Evolutionary conservation across 2,797 vertebrate genomes (phyloP).

Genomic region (Cyclopterus lumpus): DNA sequence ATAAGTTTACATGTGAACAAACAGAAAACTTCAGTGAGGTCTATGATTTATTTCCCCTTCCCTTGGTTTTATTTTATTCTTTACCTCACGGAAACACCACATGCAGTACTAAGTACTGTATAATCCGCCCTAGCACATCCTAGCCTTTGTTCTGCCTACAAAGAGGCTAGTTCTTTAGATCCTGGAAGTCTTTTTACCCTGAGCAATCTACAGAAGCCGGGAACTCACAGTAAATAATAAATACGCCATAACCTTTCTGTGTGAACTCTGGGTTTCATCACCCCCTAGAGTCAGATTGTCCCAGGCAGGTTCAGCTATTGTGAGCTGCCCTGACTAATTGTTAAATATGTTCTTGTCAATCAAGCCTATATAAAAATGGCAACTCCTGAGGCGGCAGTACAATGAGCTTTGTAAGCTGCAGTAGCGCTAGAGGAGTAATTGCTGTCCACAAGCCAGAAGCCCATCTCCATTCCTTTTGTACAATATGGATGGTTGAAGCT

Average conservation of each 20-base stretch:
- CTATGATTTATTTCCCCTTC: constrained; percentile 45
- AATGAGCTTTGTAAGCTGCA: constrained; percentile 56
- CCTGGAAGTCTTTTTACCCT: constrained; percentile 29
- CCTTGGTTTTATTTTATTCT: constrained; percentile 29
- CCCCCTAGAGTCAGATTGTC: constrained; percentile 49
- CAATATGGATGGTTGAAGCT: constrained; percentile 59
- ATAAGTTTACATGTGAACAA: constrained; percentile 46
- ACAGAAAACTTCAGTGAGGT: constrained; percentile 35
- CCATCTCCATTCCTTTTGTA: constrained; percentile 70
- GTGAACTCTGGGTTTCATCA: constrained; percentile 65
- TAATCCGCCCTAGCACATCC: constrained; percentile 39
- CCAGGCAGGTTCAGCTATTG: constrained; percentile 53
- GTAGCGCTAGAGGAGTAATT: constrained; percentile 63
- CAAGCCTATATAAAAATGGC: constrained; percentile 70
- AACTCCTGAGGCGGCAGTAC: constrained; percentile 56
- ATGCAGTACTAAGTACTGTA: constrained; percentile 13
- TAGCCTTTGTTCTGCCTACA: constrained; percentile 25
- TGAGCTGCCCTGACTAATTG: constrained; percentile 75
- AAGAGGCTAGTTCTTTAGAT: constrained; percentile 42
- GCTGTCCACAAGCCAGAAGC: constrained; percentile 51
- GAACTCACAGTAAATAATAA: constrained; percentile 66
- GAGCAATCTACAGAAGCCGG: constrained; percentile 24
- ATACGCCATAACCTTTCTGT: constrained; percentile 66
- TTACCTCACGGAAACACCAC: constrained; percentile 24
- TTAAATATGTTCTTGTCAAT: constrained; percentile 82